Conservation (phyloP, 2,888 invertebrate species). For the Ypsolopha sequella region DNA sequence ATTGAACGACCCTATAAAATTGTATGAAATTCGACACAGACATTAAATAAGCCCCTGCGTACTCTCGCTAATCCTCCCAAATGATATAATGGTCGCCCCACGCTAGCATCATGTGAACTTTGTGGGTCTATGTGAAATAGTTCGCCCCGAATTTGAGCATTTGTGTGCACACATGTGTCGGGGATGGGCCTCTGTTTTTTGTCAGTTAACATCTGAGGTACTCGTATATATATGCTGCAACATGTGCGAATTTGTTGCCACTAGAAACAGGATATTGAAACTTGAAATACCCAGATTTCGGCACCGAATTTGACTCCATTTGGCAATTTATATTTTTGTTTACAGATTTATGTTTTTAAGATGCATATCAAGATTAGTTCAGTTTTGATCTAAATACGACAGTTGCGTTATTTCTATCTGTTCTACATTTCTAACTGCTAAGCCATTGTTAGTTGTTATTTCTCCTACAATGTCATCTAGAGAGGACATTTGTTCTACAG, state of each 20-base stretch:
- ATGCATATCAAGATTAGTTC: background rate
- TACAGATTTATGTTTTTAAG: background rate
- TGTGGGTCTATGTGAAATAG: slow-evolving; percentile 18
- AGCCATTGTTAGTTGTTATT: slow-evolving; percentile 33
- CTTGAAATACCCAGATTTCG: slow-evolving; percentile 1
- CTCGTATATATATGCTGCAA: slow-evolving; percentile 37
- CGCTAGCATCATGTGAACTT: background rate
- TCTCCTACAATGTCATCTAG: slow-evolving; percentile 27
- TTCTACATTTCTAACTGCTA: background rate
- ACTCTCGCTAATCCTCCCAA: background rate
- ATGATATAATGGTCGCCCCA: background rate
- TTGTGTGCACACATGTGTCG: background rate
- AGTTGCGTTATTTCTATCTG: background rate
- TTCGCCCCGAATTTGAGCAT: slow-evolving; percentile 38
- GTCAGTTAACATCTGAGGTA: slow-evolving; percentile 49
- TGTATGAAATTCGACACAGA: background rate
- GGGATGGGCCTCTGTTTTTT: slow-evolving; percentile 43
- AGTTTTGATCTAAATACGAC: background rate
- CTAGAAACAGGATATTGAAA: slow-evolving; percentile 33
- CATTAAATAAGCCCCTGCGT: background rate
- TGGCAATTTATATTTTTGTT: too few species aligned
- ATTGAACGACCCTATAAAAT: background rate
- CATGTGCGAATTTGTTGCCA: slow-evolving; percentile 52
- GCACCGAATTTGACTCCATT: too few species aligned
- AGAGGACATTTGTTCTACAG: slow-evolving; percentile 41